Base-by-base conservation (phyloP, 2,888 invertebrate species). In the Ommatoiulus sabulosus region DNA sequence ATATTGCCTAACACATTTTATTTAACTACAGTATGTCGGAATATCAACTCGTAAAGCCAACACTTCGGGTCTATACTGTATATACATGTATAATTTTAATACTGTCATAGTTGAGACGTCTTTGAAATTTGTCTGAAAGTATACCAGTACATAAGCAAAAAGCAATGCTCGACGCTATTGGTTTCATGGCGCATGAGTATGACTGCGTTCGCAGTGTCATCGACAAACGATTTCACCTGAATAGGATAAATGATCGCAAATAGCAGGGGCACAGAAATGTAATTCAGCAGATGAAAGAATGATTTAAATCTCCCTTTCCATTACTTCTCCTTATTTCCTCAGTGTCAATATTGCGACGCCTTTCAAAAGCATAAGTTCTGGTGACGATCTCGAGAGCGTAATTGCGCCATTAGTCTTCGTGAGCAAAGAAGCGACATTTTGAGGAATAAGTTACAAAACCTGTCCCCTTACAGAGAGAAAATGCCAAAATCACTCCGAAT, bases 211-310 rank as follows among this genome's bases (percentile, higher is more conserved):
- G 20, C 8, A 72, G 24, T 24, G 72, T 24, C 72, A 72, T 72
- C 72, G 20, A n/a, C 72, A 72, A 72, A 24, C 72, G 72, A 72
- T 72, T 72, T 24, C 72, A 72, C 72, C 72, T 72, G 72, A 72
- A 72, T 72, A 72, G 72, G 72, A 72, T 72, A 72, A 72, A 72
- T 72, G 72, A 72, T 72, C 24, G 72, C 72, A 72, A 72, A 72
- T 72, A 72, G 72, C 24, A 72, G 72, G 72, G 72, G 24, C 10
- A 72, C 24, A 72, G 72, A 24, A 72, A 72, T 72, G 72, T 72
- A 72, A 72, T 72, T 72, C 72, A 72, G 72, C 24, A 24, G 72
- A 72, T 72, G 24, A 72, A 72, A 72, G 24, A 72, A 72, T 72
- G 72, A 72, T 72, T 72, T 72, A 72, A 72, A 72, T 72, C 72